phyloP scores from a whole-genome alignment of 2,888 invertebrate species.

The Thalpophila matura region DNA sequence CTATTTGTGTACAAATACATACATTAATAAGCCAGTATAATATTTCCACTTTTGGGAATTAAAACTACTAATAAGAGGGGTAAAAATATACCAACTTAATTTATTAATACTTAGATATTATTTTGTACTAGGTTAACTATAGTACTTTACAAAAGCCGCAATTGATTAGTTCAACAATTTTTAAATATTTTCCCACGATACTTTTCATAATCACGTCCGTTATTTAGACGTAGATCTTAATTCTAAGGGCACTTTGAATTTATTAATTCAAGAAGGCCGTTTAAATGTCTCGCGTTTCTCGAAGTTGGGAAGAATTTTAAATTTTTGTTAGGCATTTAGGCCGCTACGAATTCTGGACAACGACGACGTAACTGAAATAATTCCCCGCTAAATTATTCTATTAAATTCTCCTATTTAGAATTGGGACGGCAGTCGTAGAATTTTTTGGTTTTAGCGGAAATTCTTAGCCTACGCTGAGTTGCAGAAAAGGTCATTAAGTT shows the following conservation, averaged over 20 bases:
- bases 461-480: constrained; percentile 10
- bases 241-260: constrained; percentile 27
- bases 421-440: constrained; percentile 6
- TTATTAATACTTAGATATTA: too few relatives aligned
- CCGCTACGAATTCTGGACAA: constrained; percentile 34
- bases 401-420: constrained; percentile 32
- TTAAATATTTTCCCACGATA: background rate
- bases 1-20: too few relatives aligned
- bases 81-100: too few relatives aligned
- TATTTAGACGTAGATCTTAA: constrained; percentile 6
- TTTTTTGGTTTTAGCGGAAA: background rate
- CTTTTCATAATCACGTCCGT: background rate
- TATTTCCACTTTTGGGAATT: too few relatives aligned
- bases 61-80: too few relatives aligned
- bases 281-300: constrained; percentile 23
- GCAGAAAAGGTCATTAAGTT: too few relatives aligned
- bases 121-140: too few relatives aligned
- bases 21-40: too few relatives aligned
- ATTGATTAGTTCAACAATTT: background rate
- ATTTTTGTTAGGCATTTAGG: constrained; percentile 23
- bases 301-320: constrained; percentile 44
- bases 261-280: constrained; percentile 35
- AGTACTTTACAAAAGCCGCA: too few relatives aligned
- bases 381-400: constrained; percentile 38
- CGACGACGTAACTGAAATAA: constrained; percentile 26